phyloP scores from a whole-genome alignment of 2,113 vertebrate species.

The Rana temporaria region DNA sequence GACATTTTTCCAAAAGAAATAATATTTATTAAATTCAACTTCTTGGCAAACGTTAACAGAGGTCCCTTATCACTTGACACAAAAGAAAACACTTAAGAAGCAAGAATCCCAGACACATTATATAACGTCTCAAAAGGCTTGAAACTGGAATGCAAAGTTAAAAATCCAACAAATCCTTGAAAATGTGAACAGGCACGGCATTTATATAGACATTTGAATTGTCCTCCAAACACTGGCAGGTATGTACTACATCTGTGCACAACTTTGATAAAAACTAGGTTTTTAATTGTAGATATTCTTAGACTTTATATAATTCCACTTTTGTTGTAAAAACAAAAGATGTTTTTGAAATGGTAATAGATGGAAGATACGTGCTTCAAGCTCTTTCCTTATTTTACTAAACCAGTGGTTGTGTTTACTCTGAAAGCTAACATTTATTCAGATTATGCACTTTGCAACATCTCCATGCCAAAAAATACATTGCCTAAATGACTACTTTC shows the following conservation, averaged over 20 bases:
- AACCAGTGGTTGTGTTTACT: constrained; percentile 70
- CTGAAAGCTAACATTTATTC: constrained; percentile 71
- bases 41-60: constrained; percentile 1
- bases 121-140: constrained; percentile 51
- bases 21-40: constrained; percentile 12
- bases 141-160: constrained; percentile 32
- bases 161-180: constrained; percentile 3
- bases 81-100: constrained; percentile 35
- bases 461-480: constrained; percentile 71
- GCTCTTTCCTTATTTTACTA: constrained; percentile 60
- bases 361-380: constrained; percentile 62
- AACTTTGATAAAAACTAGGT: background rate
- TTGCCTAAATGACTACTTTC: constrained; percentile 66
- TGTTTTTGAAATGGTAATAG: constrained; percentile 57
- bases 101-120: constrained; percentile 42
- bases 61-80: constrained; percentile 45
- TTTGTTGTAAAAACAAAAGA: constrained; percentile 59
- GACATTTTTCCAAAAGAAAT: background rate
- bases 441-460: constrained; percentile 63
- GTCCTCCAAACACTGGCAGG: background rate
- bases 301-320: background rate
- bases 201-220: constrained; percentile 25
- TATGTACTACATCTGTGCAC: constrained; percentile 24
- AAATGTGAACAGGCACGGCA: background rate
- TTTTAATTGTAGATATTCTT: constrained; percentile 4